These are phyloP conservation scores for Mormyrus iriodes DNA, from an alignment of 2,113 vertebrate genomes.

Conservation along the genomic window DNA sequence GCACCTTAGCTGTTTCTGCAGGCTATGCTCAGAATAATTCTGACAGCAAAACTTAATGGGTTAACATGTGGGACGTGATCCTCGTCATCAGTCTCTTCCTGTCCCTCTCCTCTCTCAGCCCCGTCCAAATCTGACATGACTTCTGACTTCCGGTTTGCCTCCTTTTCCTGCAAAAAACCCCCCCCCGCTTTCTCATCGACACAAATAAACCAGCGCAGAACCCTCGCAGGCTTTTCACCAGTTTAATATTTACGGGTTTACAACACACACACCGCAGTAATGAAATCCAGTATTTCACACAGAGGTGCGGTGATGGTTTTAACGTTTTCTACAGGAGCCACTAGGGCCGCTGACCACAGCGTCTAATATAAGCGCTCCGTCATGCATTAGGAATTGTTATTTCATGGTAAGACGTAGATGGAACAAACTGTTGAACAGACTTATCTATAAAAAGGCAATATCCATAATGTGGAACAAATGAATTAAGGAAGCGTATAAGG, in stretches of 20 bases:
- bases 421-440: conserved; percentile 2
- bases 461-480: conserved; percentile 13
- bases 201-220: not conserved
- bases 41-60: not conserved
- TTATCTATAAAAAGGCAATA: not conserved
- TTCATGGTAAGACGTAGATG: not conserved
- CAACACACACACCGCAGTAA: not conserved
- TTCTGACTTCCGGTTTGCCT: not conserved
- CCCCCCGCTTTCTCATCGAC: not conserved
- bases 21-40: not conserved
- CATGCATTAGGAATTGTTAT: conserved; percentile 5
- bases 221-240: not conserved
- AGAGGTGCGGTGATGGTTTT: not conserved
- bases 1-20: not conserved
- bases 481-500: not conserved
- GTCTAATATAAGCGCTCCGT: not conserved
- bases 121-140: too few relatives aligned
- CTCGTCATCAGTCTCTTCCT: not conserved
- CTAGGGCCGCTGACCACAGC: not conserved
- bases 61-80: not conserved
- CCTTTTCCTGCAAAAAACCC: not conserved
- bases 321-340: not conserved
- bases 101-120: not conserved
- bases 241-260: conserved; percentile 21
- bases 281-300: conserved; percentile 11